phyloP scores from a whole-genome alignment of 2,797 vertebrate species.

The Myotis vivesi region DNA sequence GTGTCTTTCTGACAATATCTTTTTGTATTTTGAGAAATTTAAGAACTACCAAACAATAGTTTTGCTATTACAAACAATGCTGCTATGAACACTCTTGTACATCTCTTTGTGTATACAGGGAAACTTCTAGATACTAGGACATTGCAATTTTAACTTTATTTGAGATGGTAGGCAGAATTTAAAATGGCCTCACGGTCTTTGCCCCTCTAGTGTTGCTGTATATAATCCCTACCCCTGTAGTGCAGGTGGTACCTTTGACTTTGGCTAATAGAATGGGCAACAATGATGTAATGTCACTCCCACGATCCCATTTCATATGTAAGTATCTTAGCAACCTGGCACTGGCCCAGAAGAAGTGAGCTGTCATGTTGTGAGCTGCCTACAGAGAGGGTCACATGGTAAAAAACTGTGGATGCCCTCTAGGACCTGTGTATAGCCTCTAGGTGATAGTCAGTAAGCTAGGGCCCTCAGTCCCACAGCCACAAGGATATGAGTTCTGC shows the following conservation, averaged over 20 bases:
- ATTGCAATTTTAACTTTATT: conserved; percentile 28
- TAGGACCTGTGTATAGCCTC: neutral
- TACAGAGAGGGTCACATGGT: neutral
- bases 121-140: conserved; percentile 2
- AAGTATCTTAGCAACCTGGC: neutral
- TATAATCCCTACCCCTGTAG: neutral
- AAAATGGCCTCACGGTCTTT: neutral
- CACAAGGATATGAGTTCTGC: conserved; percentile 21
- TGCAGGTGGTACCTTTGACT: neutral
- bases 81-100: neutral
- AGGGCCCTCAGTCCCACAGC: neutral
- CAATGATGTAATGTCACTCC: neutral
- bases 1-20: neutral
- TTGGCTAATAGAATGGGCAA: conserved; percentile 3
- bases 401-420: neutral
- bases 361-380: neutral
- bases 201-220: neutral
- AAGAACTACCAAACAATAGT: conserved; percentile 10
- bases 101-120: neutral
- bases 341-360: conserved; percentile 16
- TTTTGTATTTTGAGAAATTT: conserved; percentile 38
- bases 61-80: conserved; percentile 15
- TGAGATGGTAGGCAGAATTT: neutral
- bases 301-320: neutral
- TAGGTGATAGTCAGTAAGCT: neutral